These are phyloP conservation scores for Climacteris rufus DNA, from an alignment of 2,113 vertebrate genomes.

Conservation along the genomic window DNA sequence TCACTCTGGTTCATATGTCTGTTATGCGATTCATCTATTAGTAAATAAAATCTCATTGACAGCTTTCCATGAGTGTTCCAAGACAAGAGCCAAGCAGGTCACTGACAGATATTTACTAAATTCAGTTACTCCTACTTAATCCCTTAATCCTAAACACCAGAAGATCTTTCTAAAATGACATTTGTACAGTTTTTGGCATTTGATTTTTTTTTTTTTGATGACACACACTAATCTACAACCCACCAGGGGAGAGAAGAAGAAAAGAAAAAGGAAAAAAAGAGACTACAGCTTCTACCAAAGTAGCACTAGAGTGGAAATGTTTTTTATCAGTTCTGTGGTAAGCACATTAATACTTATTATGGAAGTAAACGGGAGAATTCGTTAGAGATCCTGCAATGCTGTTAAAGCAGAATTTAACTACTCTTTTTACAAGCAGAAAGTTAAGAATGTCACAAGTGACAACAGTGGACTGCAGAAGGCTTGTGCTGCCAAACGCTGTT, in stretches of 20 bases:
- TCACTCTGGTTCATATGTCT: neutral
- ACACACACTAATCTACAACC: neutral
- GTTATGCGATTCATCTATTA: neutral
- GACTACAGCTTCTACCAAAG: neutral
- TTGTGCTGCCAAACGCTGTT: neutral
- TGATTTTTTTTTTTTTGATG: neutral
- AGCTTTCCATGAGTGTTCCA: neutral
- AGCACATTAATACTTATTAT: neutral
- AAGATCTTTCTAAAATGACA: neutral
- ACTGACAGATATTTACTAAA: neutral
- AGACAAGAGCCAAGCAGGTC: neutral
- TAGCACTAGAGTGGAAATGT: neutral
- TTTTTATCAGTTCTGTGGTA: neutral
- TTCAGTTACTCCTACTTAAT: neutral
- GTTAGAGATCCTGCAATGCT: neutral
- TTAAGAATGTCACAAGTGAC: neutral
- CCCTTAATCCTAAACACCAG: neutral
- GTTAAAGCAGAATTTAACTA: neutral
- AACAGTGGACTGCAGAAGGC: neutral
- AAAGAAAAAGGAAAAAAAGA: neutral
- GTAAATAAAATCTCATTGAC: slow-evolving; percentile 23
- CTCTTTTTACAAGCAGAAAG: neutral
- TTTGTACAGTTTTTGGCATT: neutral
- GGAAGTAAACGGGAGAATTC: neutral
- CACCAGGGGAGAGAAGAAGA: neutral